Percentiles rank a stretch among this genome's conserved stretches.
phyloP scores from a whole-genome alignment of 1,140 invertebrate genomes.

The Plutomurus gul region DNA sequence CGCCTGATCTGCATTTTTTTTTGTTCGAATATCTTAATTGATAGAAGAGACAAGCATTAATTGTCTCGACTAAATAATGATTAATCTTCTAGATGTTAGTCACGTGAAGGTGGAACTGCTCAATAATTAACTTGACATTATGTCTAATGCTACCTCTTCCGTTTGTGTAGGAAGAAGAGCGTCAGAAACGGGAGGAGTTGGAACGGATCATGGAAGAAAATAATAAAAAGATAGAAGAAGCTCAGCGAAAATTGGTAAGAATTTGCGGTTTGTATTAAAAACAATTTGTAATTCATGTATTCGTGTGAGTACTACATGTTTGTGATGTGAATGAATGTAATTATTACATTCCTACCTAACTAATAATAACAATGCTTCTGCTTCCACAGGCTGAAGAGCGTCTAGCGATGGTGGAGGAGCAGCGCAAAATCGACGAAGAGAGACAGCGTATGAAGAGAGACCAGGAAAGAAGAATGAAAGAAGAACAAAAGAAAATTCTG shows the following conservation, averaged over 20 bases:
- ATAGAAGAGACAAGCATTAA: slow-evolving; percentile 3
- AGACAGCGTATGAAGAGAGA: slow-evolving; percentile 89
- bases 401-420: slow-evolving; percentile 93
- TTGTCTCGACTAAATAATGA: background rate
- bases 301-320: too few relatives aligned
- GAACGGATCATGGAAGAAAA: slow-evolving; percentile 97
- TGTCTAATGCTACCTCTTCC: slow-evolving; percentile 53
- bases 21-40: slow-evolving; percentile 17
- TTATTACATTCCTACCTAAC: background rate
- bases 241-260: slow-evolving; percentile 90
- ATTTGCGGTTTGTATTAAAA: background rate
- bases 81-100: slow-evolving; percentile 23
- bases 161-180: slow-evolving; percentile 89
- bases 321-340: too few relatives aligned
- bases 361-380: background rate
- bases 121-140: background rate
- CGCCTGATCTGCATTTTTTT: slow-evolving; percentile 17
- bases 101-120: slow-evolving; percentile 21
- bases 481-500: slow-evolving; percentile 94
- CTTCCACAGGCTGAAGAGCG: slow-evolving; percentile 86
- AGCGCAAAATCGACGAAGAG: slow-evolving; percentile 93
- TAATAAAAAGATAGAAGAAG: slow-evolving; percentile 95
- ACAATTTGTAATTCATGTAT: too few relatives aligned
- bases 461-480: slow-evolving; percentile 86
- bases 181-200: slow-evolving; percentile 88